These are phyloP conservation scores for Cheilosia impressa DNA, from an alignment of 2,888 invertebrate genomes.

Conservation along the genomic window DNA sequence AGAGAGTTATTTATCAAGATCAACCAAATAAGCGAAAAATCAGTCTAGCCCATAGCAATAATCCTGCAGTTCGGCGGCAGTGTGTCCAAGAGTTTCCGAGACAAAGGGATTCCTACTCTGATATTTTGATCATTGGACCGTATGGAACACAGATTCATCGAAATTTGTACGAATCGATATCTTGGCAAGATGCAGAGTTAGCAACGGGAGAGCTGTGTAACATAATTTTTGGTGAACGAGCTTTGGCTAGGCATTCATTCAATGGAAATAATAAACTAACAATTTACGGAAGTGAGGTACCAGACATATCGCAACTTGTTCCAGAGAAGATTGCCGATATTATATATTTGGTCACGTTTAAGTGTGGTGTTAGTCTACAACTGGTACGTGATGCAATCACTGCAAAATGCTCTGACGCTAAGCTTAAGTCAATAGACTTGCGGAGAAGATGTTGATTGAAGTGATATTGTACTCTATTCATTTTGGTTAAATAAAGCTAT, in stretches of 20 bases:
- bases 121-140: slow-evolving; percentile 78
- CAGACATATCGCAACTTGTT: slow-evolving; percentile 82
- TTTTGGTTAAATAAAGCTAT: too few species aligned
- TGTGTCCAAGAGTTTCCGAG: too few species aligned
- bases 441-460: too few species aligned
- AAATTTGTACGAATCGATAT: slow-evolving; percentile 83
- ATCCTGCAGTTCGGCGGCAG: too few species aligned
- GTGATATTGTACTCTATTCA: too few species aligned
- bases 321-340: slow-evolving; percentile 85
- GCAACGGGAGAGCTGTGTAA: slow-evolving; percentile 85
- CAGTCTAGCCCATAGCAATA: too few species aligned
- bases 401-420: background rate
- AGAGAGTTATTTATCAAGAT: too few species aligned
- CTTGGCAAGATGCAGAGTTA: slow-evolving; percentile 84
- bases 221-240: slow-evolving; percentile 85
- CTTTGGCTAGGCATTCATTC: slow-evolving; percentile 86
- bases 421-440: too few species aligned
- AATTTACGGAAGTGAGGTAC: slow-evolving; percentile 44
- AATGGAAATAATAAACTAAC: slow-evolving; percentile 86
- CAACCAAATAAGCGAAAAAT: too few species aligned
- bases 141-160: slow-evolving; percentile 81
- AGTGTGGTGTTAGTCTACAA: slow-evolving; percentile 1
- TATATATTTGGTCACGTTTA: slow-evolving; percentile 83
- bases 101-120: too few species aligned
- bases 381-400: background rate